Evolutionary conservation across 2,888 invertebrate species (phyloP).

Genomic region (Pharmacophagus antenor): DNA sequence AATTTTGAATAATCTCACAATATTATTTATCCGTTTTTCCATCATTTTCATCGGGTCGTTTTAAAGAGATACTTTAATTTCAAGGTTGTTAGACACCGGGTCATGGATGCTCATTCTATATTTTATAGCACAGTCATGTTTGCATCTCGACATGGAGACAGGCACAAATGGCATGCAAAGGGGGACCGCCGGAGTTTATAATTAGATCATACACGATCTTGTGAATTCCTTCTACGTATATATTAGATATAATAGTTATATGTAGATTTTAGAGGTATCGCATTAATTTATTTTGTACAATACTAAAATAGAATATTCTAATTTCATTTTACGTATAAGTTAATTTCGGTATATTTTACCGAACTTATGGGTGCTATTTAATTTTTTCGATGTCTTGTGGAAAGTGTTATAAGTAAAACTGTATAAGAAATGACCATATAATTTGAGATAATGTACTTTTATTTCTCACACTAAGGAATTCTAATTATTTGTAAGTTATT

Average conservation of each 20-base stretch:
- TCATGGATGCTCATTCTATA: conserved; percentile 32
- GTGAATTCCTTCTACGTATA: conserved; percentile 50
- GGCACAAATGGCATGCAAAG: conserved; percentile 62
- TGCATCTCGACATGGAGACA: conserved; percentile 38
- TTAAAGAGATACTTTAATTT: conserved; percentile 26
- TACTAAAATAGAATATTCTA: not conserved
- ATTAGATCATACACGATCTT: conserved; percentile 62
- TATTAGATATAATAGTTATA: conserved; percentile 36
- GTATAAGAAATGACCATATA: too few species aligned
- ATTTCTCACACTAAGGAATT: too few species aligned
- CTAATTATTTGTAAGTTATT: too few species aligned
- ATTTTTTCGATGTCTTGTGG: too few species aligned
- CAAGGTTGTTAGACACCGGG: conserved; percentile 18
- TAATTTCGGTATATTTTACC: too few species aligned
- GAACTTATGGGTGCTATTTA: too few species aligned
- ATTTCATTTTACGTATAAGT: too few species aligned
- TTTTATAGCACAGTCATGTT: conserved; percentile 36
- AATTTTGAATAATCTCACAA: conserved; percentile 38
- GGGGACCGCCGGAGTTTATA: conserved; percentile 53
- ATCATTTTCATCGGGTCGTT: conserved; percentile 27
- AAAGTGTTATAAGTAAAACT: too few species aligned
- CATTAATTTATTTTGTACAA: not conserved
- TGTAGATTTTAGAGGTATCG: conserved; percentile 1
- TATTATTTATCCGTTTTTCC: conserved; percentile 35
- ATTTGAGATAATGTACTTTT: too few species aligned